Evolutionary conservation across 2,888 invertebrate genomes (phyloP), one percentile per base, ranked within the genome.

Genomic region (Diplazon laetatorius): DNA sequence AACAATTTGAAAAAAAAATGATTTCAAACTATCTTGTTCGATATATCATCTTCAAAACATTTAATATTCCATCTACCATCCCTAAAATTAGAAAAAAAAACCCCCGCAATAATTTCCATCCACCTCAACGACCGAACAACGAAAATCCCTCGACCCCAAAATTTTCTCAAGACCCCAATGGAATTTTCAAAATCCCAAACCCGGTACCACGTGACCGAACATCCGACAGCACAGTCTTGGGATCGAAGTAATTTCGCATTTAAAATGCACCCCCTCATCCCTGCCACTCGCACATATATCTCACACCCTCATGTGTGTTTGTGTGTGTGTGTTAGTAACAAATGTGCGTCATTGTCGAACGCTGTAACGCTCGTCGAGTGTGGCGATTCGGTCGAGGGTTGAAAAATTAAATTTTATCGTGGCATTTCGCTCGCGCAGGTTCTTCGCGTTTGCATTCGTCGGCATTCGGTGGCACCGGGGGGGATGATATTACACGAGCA

Each of bases 371-470:
- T 73, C 72, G 65, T 62, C 68, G 68, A 68, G 59, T 44, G 48
- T 65, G 22, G 60, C 22, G 65, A 37, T 35, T 30, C 59, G 46
- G 66, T 68, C 68, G 77, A 70, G 76, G 66, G 66, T 75, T 73
- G n/a, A 82, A 80, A 79, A 82, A 82, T 82, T 82, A 82, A 82
- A 82, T 80, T 82, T 82, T 80, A 79, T 82, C 79, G 62, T 70
- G 52, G 63, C 65, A 63, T 68, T 66, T 72, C 65, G 71, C 30
- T 6, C 52, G 65, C 60, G n/a, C 20, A 25, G 59, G 60, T 3
- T 42, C 37, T 74, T 42, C 70, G 68, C n/a, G n/a, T n/a, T 62
- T 37, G 25, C 63, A 20, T 25, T 2, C 10, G 30, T 50, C 55
- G 25, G 44, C 60, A 25, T 18, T 63, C 57, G 37, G 37, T 46